These are phyloP conservation scores for Iphiclides podalirius DNA, from an alignment of 2,888 invertebrate species.

Conservation along the genomic window DNA sequence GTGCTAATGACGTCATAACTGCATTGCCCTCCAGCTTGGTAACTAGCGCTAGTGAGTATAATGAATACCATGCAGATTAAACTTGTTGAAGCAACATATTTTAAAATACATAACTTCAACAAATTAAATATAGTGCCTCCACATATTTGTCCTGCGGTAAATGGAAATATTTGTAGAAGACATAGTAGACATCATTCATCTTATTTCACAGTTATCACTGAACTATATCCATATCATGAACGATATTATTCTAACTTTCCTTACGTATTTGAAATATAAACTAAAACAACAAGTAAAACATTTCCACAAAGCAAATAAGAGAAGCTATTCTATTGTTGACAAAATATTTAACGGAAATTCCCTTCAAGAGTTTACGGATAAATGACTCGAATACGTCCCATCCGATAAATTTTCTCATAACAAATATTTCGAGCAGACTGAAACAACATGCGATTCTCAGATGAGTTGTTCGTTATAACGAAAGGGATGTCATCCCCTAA, in stretches of 20 bases:
- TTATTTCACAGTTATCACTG: no score
- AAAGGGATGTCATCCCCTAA: slow-evolving; percentile 42
- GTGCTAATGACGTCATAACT: slow-evolving; percentile 77
- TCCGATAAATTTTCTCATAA: slow-evolving; percentile 35
- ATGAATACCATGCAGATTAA: slow-evolving; percentile 52
- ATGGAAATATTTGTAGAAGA: no score
- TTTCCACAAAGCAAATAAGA: no score
- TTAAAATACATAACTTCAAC: slow-evolving; percentile 27
- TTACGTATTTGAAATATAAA: no score
- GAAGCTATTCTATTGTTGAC: not conserved
- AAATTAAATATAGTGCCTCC: no score
- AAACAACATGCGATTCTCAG: slow-evolving; percentile 38
- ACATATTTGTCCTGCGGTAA: no score
- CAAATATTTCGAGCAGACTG: slow-evolving; percentile 52
- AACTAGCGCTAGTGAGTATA: slow-evolving; percentile 40
- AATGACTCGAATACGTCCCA: slow-evolving; percentile 2
- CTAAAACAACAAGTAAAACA: no score
- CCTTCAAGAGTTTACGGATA: slow-evolving; percentile 9
- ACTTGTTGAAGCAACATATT: slow-evolving; percentile 26
- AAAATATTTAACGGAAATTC: not conserved
- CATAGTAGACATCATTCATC: no score
- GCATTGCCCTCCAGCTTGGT: slow-evolving; percentile 60
- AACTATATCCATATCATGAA: no score
- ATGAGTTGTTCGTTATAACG: slow-evolving; percentile 48
- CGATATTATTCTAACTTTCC: no score